Percentiles rank a stretch among this genome's conserved stretches.
phyloP scores from a whole-genome alignment of 64 coral and sea anemone species.

The Pachyseris speciosa region DNA sequence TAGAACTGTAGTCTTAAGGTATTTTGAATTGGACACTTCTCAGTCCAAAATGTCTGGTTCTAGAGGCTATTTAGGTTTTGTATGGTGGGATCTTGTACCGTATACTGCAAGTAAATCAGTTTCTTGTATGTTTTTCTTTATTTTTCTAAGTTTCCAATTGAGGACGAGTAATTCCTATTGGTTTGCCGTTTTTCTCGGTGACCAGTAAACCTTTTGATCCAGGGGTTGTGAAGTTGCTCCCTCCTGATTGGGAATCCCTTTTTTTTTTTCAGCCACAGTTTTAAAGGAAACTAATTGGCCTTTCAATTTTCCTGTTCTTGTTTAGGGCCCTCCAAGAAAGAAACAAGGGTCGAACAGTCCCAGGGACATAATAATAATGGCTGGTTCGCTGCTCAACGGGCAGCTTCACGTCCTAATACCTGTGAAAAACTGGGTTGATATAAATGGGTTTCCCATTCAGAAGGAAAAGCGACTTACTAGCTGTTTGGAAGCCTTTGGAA shows the following conservation, averaged over 20 bases:
- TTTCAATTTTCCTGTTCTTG: conserved; percentile 12
- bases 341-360: neutral
- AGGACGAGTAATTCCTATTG: neutral
- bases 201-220: neutral
- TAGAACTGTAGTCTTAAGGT: neutral
- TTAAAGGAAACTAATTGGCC: neutral
- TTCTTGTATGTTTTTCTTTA: neutral
- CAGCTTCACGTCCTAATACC: neutral
- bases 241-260: neutral
- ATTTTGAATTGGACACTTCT: neutral
- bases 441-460: conserved; percentile 31
- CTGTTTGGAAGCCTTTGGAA: neutral
- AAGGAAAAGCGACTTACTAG: neutral
- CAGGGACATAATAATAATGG: conserved; percentile 2
- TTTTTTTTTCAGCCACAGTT: neutral
- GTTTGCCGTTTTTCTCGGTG: neutral
- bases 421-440: conserved; percentile 16
- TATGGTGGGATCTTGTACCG: neutral
- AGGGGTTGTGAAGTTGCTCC: neutral
- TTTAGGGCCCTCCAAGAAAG: conserved; percentile 10
- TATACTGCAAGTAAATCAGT: neutral
- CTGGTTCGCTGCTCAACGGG: neutral
- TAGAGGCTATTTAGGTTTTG: neutral
- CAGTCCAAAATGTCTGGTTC: neutral
- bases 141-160: neutral